Percentiles rank a stretch among this genome's conserved stretches.
These are phyloP conservation scores for Neodiprion virginianus DNA, from an alignment of 1,140 invertebrate species.

Conservation along the genomic window DNA sequence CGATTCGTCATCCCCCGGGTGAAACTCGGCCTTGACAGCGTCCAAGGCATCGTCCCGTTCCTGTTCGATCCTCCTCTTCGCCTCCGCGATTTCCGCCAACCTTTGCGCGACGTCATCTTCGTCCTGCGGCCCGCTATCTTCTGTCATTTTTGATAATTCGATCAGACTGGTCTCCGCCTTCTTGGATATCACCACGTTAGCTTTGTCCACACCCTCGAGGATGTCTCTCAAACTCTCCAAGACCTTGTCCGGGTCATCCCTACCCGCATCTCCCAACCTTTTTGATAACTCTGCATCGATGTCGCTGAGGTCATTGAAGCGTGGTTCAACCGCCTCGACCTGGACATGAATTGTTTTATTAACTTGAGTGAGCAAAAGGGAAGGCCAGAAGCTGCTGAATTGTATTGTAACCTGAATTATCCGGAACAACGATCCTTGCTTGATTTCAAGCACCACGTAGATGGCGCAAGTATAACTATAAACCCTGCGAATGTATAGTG, in stretches of 20 bases:
- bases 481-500: no score
- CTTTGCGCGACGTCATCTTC: conserved; percentile 14
- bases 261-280: not conserved
- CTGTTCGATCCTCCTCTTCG: conserved; percentile 40
- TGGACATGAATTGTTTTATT: no score
- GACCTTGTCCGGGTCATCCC: not conserved
- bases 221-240: conserved; percentile 8
- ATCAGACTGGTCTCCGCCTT: not conserved
- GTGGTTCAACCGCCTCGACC: no score
- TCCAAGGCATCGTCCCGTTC: conserved; percentile 39
- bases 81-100: conserved; percentile 29
- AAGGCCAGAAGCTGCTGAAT: no score
- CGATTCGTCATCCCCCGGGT: conserved; percentile 16
- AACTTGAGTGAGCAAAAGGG: no score
- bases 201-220: conserved; percentile 1
- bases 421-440: no score
- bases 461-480: no score
- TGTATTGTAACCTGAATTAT: no score
- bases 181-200: not conserved
- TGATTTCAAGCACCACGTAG: no score
- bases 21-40: conserved; percentile 34
- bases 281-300: not conserved
- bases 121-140: not conserved
- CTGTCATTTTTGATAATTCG: conserved; percentile 11
- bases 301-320: not conserved